phyloP scores from a whole-genome alignment of 2,113 vertebrate genomes.

The Protomyctophum bolini region DNA sequence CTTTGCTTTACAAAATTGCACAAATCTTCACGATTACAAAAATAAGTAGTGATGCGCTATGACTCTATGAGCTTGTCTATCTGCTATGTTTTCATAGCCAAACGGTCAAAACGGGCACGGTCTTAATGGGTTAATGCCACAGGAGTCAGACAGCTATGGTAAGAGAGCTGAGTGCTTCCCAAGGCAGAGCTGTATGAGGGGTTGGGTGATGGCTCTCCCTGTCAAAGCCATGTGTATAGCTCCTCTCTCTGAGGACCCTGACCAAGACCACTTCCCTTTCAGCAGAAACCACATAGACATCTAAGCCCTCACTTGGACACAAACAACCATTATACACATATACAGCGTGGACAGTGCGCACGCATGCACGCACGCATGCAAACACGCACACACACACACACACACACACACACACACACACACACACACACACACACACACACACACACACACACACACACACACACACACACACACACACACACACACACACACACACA shows the following conservation, averaged over 20 bases:
- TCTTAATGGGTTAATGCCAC: constrained; percentile 5
- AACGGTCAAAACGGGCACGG: no score
- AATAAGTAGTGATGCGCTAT: background rate
- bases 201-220: constrained; percentile 21
- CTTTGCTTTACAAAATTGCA: no score
- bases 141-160: constrained; percentile 26
- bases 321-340: no score
- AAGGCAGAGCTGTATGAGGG: constrained; percentile 2
- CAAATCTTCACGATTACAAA: background rate
- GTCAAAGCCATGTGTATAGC: constrained; percentile 58
- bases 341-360: background rate
- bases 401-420: no score
- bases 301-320: background rate
- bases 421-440: no score
- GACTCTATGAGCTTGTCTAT: no score
- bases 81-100: no score
- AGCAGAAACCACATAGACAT: constrained; percentile 3
- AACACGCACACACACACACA: no score
- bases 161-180: constrained; percentile 31
- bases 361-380: background rate
- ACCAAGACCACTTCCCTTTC: constrained; percentile 25
- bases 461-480: constrained; percentile 11
- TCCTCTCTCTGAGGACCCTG: constrained; percentile 30
- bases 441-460: no score
- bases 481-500: background rate